phyloP scores from a whole-genome alignment of 2,113 vertebrate species.

The Cercopithecus mona region DNA sequence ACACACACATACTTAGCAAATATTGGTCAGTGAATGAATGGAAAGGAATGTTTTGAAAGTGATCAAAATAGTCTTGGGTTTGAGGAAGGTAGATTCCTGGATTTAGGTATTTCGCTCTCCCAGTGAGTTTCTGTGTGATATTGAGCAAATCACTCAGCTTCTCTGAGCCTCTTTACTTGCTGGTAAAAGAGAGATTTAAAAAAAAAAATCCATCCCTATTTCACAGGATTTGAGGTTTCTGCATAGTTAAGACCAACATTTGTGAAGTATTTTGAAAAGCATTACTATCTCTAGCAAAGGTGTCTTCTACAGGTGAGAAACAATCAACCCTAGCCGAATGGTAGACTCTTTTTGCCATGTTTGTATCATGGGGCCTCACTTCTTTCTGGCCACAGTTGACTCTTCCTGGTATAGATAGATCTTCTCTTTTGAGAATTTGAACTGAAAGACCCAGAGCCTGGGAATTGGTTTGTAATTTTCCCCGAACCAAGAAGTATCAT shows the following conservation, averaged over 20 bases:
- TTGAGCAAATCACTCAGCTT: neutral
- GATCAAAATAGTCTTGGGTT: neutral
- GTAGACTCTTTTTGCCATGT: neutral
- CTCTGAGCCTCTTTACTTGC: neutral
- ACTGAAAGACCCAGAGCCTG: neutral
- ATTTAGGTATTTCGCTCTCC: neutral
- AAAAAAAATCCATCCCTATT: neutral
- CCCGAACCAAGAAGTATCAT: neutral
- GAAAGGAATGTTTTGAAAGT: neutral
- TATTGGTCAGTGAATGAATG: neutral
- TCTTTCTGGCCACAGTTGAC: neutral
- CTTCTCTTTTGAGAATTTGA: constrained; percentile 29
- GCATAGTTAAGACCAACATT: neutral
- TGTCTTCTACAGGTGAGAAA: neutral
- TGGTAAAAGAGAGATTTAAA: neutral
- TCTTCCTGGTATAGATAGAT: neutral
- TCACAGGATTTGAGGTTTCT: neutral
- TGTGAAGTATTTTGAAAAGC: neutral
- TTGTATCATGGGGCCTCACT: neutral
- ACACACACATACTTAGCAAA: neutral
- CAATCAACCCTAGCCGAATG: neutral
- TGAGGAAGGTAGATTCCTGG: neutral
- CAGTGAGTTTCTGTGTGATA: neutral
- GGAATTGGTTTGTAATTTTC: neutral
- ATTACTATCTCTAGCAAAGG: neutral